Base-by-base conservation (phyloP, 2,113 vertebrate genomes). In the Pomatorhinus ruficollis region DNA sequence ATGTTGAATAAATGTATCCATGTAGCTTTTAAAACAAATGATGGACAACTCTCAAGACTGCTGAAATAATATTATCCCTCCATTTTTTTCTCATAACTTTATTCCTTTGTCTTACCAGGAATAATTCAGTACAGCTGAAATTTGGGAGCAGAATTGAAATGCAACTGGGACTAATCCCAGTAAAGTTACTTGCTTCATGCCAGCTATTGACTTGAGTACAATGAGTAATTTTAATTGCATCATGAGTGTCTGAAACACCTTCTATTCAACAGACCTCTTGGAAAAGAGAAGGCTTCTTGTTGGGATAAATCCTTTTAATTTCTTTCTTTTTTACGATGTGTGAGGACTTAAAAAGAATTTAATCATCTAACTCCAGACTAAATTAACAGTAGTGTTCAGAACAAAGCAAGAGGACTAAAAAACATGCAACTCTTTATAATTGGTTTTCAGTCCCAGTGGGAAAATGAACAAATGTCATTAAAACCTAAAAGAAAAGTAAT, bases 111-210 rank as follows among this genome's bases (percentile, higher is more conserved):
- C 79, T 83, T 88, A 77, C 39, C 35, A 88, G 64, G 47, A 96
- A 85, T 90, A 95, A 95, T 83, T 91, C 60, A 85, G 19, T 70
- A 47, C 82, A 91, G 82, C 42, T 94, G 90, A 94, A 94, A 88
- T 94, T 57, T 42, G 0, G 90, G 39, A 95, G 59, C 70, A 83
- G 68, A 88, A 86, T 60, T 66, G 35, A 90, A 96, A 71, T 83
- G 57, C 70, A 80, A 90, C 47, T 83, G 95, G 24, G 87, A 80
- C 52, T 83, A 88, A 83, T 71, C 85, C 76, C 82, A 92, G 56
- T 64, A 39, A 70, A 89, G 50, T 90, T 90, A 44, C 15, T 90
- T 93, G 75, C 42, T n/a, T 92, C 39, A 30, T 83, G 85, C 68
- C 60, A 92, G 60, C 68, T 75, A 71, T 66, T 92, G 68, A 95